Conservation (phyloP, 2,888 invertebrate genomes). For the Mesorhabditis spiculigera region DNA sequence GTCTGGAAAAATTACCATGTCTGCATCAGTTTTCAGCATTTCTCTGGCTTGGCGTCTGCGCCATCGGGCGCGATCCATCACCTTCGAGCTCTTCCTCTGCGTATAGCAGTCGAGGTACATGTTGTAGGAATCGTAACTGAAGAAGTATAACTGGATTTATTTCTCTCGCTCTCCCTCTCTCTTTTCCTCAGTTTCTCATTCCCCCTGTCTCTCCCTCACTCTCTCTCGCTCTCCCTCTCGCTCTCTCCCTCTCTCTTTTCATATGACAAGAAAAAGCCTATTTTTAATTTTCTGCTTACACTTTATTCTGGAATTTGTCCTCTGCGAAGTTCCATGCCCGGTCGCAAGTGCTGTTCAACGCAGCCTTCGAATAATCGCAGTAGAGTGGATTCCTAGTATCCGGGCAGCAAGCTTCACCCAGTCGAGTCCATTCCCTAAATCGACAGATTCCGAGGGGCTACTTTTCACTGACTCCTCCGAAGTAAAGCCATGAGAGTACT, state of each 20-base stretch:
- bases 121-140: slow-evolving; percentile 34
- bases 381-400: slow-evolving; percentile 1
- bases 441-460: not conserved
- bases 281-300: too few relatives aligned
- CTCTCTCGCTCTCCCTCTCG: too few relatives aligned
- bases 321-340: not conserved
- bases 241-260: too few relatives aligned
- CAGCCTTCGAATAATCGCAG: not conserved
- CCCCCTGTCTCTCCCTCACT: too few relatives aligned
- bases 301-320: not conserved
- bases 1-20: not conserved
- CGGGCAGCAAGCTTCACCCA: slow-evolving; percentile 33
- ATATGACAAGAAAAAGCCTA: too few relatives aligned
- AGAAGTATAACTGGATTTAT: not conserved
- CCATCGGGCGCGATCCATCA: not conserved
- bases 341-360: not conserved
- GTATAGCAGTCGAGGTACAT: slow-evolving; percentile 38
- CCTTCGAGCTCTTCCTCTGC: not conserved
- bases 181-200: too few relatives aligned
- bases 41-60: not conserved
- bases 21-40: not conserved
- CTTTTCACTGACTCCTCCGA: slow-evolving; percentile 27
- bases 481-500: slow-evolving; percentile 42
- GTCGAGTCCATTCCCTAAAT: slow-evolving; percentile 35
- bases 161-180: too few relatives aligned